Base-by-base conservation (phyloP, 2,113 vertebrate species). In the Thunnus thynnus region DNA sequence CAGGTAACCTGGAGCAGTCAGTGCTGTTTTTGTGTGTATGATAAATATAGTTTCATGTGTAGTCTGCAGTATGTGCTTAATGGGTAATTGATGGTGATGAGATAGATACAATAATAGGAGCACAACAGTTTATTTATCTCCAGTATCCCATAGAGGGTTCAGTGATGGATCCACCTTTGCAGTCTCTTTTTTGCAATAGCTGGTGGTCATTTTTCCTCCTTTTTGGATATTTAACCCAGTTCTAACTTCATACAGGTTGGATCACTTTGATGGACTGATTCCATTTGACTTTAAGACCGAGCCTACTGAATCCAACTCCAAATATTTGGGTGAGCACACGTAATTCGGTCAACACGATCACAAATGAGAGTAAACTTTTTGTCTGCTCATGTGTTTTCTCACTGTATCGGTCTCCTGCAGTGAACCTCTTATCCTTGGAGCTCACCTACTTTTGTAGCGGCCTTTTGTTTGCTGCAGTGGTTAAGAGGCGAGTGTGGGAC, bases 281-380 rank as follows among this genome's bases (percentile, higher is more conserved):
- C 96, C 96, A 30, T 97, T 97, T 89, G 96, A 97, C 89, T 97
- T 97, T 86, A 97, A 96, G 91, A 97, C 94, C 14, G 93, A 94
- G 69, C 95, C 95, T n/a, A 88, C 94, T 6, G 96, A 95, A 83
- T 95, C 95, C 62, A 95, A 95, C 75, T 94, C 94, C 25, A 94
- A 96, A 86, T 97, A 96, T 87, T 93, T 97, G 91, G 96, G 96
- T 97, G 94, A 88, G 83, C 41, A 32, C 20, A 58, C 16, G 3
- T 13, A 5, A 48, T 7, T 10, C 5, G 3, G 17, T 6, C 46
- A 18, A 30, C 57, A 36, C 54, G 17, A 36, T 51, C 3, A 22
- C 4, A 48, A 13, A 12, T 4, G 12, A 20, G 14, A 5, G 13
- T 52, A 5, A 56, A 17, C 52, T 27, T 55, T 51, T 30, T 27